Conservation (phyloP, 1,140 invertebrate genomes). For the Globodera ellingtonae region DNA sequence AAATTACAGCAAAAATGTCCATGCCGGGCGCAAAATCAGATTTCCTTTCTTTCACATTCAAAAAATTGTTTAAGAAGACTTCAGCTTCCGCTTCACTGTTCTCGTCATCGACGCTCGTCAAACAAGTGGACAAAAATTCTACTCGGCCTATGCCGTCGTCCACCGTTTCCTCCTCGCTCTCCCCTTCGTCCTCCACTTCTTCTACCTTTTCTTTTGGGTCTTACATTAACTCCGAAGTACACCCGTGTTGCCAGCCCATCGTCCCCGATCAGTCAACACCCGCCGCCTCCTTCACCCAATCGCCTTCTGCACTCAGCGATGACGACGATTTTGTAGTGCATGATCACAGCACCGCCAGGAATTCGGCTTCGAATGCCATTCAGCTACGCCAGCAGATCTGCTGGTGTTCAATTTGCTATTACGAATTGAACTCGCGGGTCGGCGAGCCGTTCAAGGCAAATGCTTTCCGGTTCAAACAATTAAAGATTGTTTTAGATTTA, state of each 20-base stretch:
- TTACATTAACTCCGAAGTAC: not conserved
- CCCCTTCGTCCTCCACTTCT: conserved; percentile 14
- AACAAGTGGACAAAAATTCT: not conserved
- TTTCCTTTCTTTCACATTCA: too few relatives aligned
- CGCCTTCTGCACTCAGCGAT: conserved; percentile 55
- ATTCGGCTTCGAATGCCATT: too few relatives aligned
- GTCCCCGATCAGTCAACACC: not conserved
- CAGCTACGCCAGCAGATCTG: conserved; percentile 66
- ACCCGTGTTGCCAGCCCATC: not conserved
- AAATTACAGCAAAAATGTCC: not conserved
- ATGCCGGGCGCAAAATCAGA: too few relatives aligned
- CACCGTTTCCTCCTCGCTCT: conserved; percentile 6
- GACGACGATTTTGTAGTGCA: conserved; percentile 55
- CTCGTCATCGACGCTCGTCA: not conserved
- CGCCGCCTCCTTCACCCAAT: conserved; percentile 2
- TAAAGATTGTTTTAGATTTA: conserved; percentile 62
- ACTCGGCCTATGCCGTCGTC: not conserved
- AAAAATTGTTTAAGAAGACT: not conserved
- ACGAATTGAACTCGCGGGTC: conserved; percentile 71
- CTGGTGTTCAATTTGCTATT: conserved; percentile 72
- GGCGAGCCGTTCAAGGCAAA: conserved; percentile 70
- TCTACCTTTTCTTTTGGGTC: conserved; percentile 2
- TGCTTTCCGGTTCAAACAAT: not conserved
- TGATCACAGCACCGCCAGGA: conserved; percentile 13
- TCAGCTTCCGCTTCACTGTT: not conserved